A percentile compares a stretch with the other conserved stretches of the same genome.
Conservation (phyloP, 2,113 vertebrate genomes). For the Rhipidura dahli region DNA sequence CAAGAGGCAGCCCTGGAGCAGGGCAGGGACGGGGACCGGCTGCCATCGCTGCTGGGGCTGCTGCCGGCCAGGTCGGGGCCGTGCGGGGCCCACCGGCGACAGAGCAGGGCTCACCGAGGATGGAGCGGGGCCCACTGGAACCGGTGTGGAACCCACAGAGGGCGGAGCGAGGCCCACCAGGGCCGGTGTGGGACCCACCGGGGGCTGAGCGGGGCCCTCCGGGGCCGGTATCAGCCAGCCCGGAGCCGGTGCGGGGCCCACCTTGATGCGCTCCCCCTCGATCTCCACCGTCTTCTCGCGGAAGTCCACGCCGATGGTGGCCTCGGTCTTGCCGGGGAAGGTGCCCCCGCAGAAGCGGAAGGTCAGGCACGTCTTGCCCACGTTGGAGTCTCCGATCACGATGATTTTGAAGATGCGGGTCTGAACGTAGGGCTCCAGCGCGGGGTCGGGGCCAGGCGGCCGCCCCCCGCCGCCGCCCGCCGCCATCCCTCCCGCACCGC, state of each 20-base stretch:
- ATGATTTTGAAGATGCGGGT: constrained; percentile 97
- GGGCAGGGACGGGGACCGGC: background rate
- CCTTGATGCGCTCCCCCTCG: constrained; percentile 96
- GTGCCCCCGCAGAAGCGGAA: constrained; percentile 95
- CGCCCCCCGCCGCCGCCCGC: background rate
- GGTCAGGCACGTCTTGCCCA: constrained; percentile 95
- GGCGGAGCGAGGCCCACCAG: background rate
- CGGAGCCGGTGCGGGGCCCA: constrained; percentile 44
- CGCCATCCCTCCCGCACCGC: background rate
- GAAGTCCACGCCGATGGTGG: constrained; percentile 97
- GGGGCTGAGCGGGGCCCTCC: background rate
- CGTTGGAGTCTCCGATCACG: constrained; percentile 96
- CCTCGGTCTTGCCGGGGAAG: constrained; percentile 93
- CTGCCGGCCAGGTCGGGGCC: background rate
- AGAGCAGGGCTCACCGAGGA: background rate
- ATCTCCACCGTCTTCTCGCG: constrained; percentile 96
- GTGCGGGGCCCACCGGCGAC: background rate
- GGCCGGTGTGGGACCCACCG: background rate
- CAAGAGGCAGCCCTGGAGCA: background rate
- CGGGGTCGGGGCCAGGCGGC: constrained; percentile 75
- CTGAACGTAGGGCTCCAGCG: constrained; percentile 90
- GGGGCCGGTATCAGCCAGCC: background rate
- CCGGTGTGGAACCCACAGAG: background rate
- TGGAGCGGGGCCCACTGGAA: background rate
- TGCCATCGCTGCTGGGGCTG: background rate